phyloP scores from a whole-genome alignment of 2,888 invertebrate genomes.

The Agrenia bidenticulata region DNA sequence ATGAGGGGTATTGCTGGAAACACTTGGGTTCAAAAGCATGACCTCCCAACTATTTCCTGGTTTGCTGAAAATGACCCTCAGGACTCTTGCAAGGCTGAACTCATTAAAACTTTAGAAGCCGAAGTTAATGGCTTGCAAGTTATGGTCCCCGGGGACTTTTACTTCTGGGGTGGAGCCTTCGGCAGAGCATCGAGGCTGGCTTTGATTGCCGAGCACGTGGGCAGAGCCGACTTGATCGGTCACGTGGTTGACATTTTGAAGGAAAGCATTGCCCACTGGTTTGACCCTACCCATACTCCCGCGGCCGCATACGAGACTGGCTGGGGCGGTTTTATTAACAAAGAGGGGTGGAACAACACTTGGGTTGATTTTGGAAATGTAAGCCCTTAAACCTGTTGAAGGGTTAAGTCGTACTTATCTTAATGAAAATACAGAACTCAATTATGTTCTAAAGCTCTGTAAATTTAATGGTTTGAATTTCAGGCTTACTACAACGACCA shows the following conservation, averaged over 20 bases:
- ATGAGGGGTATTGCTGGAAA: conserved; percentile 41
- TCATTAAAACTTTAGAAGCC: conserved; percentile 38
- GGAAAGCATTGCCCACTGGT: conserved; percentile 34
- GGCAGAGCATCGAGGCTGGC: conserved; percentile 35
- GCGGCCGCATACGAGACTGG: conserved; percentile 40
- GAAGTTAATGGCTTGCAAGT: conserved; percentile 34
- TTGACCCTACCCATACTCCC: conserved; percentile 21
- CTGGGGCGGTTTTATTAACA: conserved; percentile 44
- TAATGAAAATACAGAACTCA: too few relatives aligned
- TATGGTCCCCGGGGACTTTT: conserved; percentile 44
- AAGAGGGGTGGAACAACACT: conserved; percentile 45
- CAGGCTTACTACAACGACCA: conserved; percentile 45
- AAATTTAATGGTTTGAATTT: background rate
- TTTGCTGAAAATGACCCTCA: conserved; percentile 35
- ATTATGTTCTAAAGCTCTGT: background rate
- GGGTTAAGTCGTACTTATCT: too few relatives aligned
- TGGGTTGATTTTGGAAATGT: conserved; percentile 48
- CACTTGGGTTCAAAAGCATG: conserved; percentile 22
- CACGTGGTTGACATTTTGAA: conserved; percentile 35
- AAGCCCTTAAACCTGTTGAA: too few relatives aligned
- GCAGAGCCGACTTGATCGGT: conserved; percentile 29
- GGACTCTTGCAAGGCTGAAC: conserved; percentile 32
- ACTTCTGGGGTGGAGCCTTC: conserved; percentile 48
- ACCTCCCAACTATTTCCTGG: conserved; percentile 41
- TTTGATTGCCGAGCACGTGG: conserved; percentile 39